A percentile compares a stretch with the other conserved stretches of the same genome.
These are phyloP conservation scores for Phyllotreta cruciferae DNA, from an alignment of 2,888 invertebrate species.

Conservation along the genomic window DNA sequence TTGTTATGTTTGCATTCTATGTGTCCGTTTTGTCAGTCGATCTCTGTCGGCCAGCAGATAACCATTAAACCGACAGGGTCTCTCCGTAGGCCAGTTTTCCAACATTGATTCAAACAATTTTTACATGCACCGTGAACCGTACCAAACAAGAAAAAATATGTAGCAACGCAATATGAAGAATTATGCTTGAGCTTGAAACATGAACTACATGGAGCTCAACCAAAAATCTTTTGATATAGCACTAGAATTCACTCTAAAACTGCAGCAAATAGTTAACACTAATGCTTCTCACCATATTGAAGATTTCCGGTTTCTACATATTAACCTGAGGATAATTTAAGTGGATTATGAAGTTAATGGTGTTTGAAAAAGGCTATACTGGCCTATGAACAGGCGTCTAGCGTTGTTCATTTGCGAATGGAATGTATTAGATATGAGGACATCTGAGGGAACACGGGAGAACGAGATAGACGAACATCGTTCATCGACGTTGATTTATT, in stretches of 20 bases:
- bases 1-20: constrained; percentile 26
- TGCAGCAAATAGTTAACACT: too few relatives aligned
- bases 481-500: constrained; percentile 20
- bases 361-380: constrained; percentile 10
- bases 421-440: constrained; percentile 48
- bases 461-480: constrained; percentile 17
- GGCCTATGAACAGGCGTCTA: constrained; percentile 36
- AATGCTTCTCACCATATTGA: too few relatives aligned
- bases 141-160: neutral
- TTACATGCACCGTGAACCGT: neutral
- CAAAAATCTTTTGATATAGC: too few relatives aligned
- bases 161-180: too few relatives aligned
- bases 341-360: too few relatives aligned
- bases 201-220: too few relatives aligned
- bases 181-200: too few relatives aligned
- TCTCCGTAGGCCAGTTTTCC: constrained; percentile 35
- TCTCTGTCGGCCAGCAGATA: constrained; percentile 42
- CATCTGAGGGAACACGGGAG: constrained; percentile 17
- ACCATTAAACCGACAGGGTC: constrained; percentile 49
- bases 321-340: too few relatives aligned
- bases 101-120: neutral
- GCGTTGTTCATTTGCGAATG: constrained; percentile 50
- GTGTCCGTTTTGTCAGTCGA: constrained; percentile 35
- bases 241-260: too few relatives aligned
- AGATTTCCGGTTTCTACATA: too few relatives aligned